phyloP scores from a whole-genome alignment of 2,888 invertebrate genomes.

The Hololepta plana region DNA sequence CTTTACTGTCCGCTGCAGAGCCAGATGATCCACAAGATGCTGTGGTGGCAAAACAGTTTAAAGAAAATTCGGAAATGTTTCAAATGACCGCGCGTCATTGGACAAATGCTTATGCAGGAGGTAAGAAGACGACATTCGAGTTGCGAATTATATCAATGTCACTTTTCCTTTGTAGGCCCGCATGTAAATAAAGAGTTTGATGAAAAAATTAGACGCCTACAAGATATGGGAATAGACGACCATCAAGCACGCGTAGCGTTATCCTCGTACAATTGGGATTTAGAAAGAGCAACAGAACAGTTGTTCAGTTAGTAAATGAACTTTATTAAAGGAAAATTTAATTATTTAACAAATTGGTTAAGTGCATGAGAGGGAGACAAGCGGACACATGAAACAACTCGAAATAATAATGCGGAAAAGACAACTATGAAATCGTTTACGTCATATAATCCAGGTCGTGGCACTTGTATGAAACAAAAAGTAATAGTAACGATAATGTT shows the following conservation, averaged over 20 bases:
- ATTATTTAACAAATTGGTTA: too few relatives aligned
- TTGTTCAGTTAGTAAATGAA: conserved; percentile 65
- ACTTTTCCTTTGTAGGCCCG: conserved; percentile 36
- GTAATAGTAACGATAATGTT: too few relatives aligned
- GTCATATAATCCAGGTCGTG: too few relatives aligned
- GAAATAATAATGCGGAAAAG: too few relatives aligned
- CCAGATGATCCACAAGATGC: conserved; percentile 93
- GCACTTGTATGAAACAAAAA: too few relatives aligned
- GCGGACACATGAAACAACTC: too few relatives aligned
- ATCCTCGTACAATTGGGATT: conserved; percentile 83
- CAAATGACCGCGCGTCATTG: conserved; percentile 86
- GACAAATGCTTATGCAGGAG: conserved; percentile 88
- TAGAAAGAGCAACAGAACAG: conserved; percentile 81
- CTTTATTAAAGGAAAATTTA: too few relatives aligned
- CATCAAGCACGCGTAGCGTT: conserved; percentile 77
- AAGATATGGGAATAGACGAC: conserved; percentile 89
- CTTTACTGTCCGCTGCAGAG: conserved; percentile 78
- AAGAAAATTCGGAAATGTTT: conserved; percentile 75
- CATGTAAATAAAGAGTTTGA: conserved; percentile 62
- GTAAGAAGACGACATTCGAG: conserved; percentile 23
- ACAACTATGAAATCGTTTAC: too few relatives aligned
- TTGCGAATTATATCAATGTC: conserved; percentile 2
- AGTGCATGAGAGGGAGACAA: too few relatives aligned
- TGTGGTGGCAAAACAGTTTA: conserved; percentile 93
- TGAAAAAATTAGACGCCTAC: conserved; percentile 69